These are phyloP conservation scores for Pluvianellus socialis DNA, from an alignment of 2,113 vertebrate genomes.

Conservation along the genomic window DNA sequence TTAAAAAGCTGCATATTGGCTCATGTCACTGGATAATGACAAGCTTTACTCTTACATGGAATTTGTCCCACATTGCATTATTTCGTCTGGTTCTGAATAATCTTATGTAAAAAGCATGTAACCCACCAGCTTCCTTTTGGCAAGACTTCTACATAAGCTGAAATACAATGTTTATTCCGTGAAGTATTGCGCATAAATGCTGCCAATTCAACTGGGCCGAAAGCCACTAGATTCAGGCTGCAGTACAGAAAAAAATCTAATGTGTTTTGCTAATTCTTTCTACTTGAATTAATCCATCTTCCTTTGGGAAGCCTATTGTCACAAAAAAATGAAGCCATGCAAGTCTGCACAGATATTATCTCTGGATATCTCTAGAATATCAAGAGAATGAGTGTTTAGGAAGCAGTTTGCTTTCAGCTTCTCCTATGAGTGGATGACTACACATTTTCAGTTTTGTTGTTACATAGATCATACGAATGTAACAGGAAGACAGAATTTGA, in stretches of 20 bases:
- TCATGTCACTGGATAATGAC: not conserved
- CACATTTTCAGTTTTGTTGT: not conserved
- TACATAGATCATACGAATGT: not conserved
- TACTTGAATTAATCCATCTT: not conserved
- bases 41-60: not conserved
- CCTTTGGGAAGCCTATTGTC: not conserved
- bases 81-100: not conserved
- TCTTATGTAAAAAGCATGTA: not conserved
- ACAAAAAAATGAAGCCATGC: not conserved
- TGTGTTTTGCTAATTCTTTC: not conserved
- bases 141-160: not conserved
- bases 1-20: not conserved
- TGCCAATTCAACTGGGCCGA: not conserved
- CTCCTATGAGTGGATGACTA: not conserved
- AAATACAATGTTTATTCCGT: not conserved
- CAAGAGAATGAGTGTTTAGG: not conserved
- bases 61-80: not conserved
- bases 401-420: not conserved
- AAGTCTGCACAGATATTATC: not conserved
- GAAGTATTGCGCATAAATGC: not conserved
- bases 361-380: not conserved
- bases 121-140: not conserved
- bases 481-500: not conserved
- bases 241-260: not conserved
- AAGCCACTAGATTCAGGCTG: not conserved